Conservation (phyloP, 2,797 vertebrate species). For the Aythya fuligula region DNA sequence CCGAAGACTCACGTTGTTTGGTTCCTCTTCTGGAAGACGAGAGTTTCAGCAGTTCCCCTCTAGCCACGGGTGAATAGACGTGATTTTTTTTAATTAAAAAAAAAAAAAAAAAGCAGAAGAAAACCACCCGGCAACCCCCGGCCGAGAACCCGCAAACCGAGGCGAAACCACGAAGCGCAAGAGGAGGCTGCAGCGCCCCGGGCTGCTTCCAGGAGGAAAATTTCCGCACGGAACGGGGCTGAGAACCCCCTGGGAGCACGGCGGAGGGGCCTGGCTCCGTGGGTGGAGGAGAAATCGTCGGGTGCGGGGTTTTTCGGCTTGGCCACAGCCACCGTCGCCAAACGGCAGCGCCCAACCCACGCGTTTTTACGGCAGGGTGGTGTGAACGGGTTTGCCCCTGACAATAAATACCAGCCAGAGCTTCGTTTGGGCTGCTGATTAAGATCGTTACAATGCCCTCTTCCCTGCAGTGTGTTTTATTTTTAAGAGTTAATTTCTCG, state of each 20-base stretch:
- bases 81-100: not conserved
- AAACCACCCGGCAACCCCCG: not conserved
- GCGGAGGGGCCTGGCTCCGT: accelerated
- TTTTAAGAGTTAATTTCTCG: not conserved
- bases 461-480: not conserved
- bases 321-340: accelerated
- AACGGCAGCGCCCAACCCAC: not conserved
- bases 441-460: not conserved
- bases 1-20: not conserved
- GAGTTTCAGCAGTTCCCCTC: not conserved
- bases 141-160: not conserved
- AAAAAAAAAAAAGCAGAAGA: no score
- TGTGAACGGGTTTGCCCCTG: accelerated
- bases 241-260: accelerated
- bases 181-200: not conserved
- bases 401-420: accelerated
- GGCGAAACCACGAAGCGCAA: not conserved
- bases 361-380: accelerated
- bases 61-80: not conserved
- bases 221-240: not conserved
- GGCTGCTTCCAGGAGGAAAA: not conserved
- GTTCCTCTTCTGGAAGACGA: not conserved
- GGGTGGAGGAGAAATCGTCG: accelerated
- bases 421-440: accelerated
- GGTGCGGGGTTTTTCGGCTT: not conserved